Conservation (phyloP, 92 coral and sea anemone genomes). For the Ricordea florida region DNA sequence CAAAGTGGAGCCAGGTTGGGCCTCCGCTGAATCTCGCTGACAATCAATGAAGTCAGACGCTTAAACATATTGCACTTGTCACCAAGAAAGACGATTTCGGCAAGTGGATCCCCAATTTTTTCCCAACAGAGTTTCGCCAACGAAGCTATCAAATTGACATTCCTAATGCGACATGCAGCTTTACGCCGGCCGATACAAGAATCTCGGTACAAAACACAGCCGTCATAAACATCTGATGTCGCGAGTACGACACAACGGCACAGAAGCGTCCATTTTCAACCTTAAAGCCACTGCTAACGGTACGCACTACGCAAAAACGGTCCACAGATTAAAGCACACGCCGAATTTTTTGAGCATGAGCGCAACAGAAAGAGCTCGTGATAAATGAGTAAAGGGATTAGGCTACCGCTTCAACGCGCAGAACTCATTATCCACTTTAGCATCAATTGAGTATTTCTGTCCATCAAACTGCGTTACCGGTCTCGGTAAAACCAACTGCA, state of each 20-base stretch:
- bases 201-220: background rate
- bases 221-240: background rate
- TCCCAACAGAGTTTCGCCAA: slow-evolving; percentile 19
- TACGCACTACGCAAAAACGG: too few species aligned
- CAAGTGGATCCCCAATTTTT: background rate
- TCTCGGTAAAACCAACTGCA: too few species aligned
- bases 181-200: background rate
- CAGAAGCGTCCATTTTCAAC: too few species aligned
- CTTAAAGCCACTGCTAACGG: too few species aligned
- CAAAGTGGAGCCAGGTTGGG: too few species aligned
- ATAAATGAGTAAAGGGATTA: slow-evolving; percentile 14
- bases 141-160: slow-evolving; percentile 12
- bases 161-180: slow-evolving; percentile 36
- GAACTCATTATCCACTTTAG: slow-evolving; percentile 27
- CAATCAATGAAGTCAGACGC: too few species aligned
- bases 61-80: too few species aligned
- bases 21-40: too few species aligned
- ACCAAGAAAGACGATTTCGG: background rate
- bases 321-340: too few species aligned
- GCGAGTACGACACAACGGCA: too few species aligned
- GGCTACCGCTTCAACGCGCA: background rate
- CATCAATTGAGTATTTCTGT: background rate
- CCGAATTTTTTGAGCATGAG: background rate
- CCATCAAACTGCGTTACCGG: slow-evolving; percentile 1
- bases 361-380: slow-evolving; percentile 2